phyloP scores from a whole-genome alignment of 2,113 vertebrate genomes.

The Syngnathus scovelli region DNA sequence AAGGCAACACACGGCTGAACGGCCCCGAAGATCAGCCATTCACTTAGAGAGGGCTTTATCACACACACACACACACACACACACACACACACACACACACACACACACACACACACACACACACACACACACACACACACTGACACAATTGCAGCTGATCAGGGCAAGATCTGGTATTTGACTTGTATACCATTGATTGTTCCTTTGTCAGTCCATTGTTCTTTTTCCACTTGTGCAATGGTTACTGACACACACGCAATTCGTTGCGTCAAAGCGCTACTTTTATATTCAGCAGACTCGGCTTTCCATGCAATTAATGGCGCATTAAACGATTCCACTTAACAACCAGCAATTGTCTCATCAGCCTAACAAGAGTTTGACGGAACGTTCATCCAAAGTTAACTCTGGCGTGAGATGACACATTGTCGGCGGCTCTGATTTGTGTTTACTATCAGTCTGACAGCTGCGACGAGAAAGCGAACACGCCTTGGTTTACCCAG shows the following conservation, averaged over 20 bases:
- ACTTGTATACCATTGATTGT: constrained; percentile 52
- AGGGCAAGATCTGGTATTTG: constrained; percentile 41
- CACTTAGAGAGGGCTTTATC: not conserved
- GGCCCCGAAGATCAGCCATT: constrained; percentile 21
- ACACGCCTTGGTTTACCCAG: constrained; percentile 29
- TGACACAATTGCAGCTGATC: constrained; percentile 8
- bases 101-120: constrained; percentile 11
- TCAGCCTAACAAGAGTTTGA: not conserved
- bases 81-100: constrained; percentile 5
- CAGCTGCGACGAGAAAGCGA: constrained; percentile 24
- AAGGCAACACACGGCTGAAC: constrained; percentile 41
- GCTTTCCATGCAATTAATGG: not conserved
- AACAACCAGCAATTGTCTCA: not conserved
- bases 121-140: constrained; percentile 11
- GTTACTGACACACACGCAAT: constrained; percentile 26
- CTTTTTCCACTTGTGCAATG: constrained; percentile 60
- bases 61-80: constrained; percentile 11
- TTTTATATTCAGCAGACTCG: too few relatives aligned
- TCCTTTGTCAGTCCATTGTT: constrained; percentile 31
- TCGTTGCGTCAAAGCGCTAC: too few relatives aligned
- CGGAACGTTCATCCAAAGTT: constrained; percentile 1
- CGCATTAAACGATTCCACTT: not conserved
- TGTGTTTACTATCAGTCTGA: constrained; percentile 34
- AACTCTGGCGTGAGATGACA: constrained; percentile 1
- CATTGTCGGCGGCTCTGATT: constrained; percentile 19